These are phyloP conservation scores for Drosophila antonietae DNA, from an alignment of 2,888 invertebrate genomes.

Conservation along the genomic window DNA sequence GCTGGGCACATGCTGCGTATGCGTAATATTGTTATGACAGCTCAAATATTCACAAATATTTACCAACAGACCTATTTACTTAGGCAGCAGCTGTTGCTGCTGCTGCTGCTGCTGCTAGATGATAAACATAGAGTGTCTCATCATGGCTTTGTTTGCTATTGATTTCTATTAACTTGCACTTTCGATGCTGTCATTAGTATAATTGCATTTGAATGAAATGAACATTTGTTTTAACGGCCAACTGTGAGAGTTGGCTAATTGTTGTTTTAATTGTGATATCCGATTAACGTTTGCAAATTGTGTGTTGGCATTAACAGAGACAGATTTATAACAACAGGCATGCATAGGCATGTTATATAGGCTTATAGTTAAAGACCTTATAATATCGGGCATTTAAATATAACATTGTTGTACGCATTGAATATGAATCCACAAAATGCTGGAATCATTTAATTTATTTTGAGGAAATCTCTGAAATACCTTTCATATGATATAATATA, in stretches of 20 bases:
- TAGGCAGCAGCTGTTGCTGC: conserved; percentile 12
- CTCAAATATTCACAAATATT: conserved; percentile 61
- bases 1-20: conserved; percentile 46
- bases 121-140: background rate
- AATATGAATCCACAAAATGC: too few species aligned
- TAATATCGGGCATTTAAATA: too few species aligned
- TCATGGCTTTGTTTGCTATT: conserved; percentile 40
- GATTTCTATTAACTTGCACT: conserved; percentile 45
- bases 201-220: conserved; percentile 53
- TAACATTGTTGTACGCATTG: too few species aligned
- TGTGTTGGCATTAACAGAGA: background rate
- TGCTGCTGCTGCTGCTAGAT: background rate
- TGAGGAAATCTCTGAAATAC: too few species aligned
- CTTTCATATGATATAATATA: too few species aligned
- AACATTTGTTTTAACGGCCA: conserved; percentile 20
- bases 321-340: background rate
- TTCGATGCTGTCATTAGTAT: conserved; percentile 39
- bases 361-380: too few species aligned
- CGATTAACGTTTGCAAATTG: conserved; percentile 1
- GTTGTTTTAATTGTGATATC: conserved; percentile 40
- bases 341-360: too few species aligned
- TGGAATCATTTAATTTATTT: too few species aligned
- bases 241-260: conserved; percentile 49
- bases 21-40: conserved; percentile 47
- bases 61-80: conserved; percentile 31